A percentile compares a stretch with the other conserved stretches of the same genome.
Evolutionary conservation across 2,113 vertebrate genomes (phyloP).

Genomic region (Cercopithecus mona): DNA sequence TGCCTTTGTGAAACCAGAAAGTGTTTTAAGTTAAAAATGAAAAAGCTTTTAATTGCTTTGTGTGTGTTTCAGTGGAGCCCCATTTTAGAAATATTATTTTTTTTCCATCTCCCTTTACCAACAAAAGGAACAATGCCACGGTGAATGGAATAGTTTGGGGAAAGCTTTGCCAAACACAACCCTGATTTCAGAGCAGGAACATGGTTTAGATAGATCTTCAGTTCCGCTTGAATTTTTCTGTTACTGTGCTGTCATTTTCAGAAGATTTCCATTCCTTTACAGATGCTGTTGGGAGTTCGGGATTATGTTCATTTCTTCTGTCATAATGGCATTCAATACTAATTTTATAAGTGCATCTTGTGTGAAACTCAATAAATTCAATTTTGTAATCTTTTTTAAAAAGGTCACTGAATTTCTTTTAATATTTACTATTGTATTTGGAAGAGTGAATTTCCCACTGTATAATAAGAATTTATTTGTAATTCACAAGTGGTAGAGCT

Average conservation of each 20-base stretch:
- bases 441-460: not conserved
- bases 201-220: conserved; percentile 62
- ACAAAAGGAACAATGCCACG: not conserved
- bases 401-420: conserved; percentile 79
- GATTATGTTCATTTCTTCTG: conserved; percentile 81
- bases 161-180: conserved; percentile 49
- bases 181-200: conserved; percentile 55
- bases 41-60: conserved; percentile 1
- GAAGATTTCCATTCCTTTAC: conserved; percentile 78
- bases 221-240: conserved; percentile 73
- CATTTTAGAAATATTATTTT: not conserved
- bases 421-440: not conserved
- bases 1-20: not conserved
- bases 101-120: conserved; percentile 33
- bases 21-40: conserved; percentile 51
- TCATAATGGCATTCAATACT: conserved; percentile 87
- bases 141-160: conserved; percentile 52
- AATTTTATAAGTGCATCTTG: conserved; percentile 91
- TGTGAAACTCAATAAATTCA: conserved; percentile 90
- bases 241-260: conserved; percentile 74
- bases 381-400: conserved; percentile 91
- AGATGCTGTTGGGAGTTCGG: conserved; percentile 79
- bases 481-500: not conserved
- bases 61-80: not conserved
- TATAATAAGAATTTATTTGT: not conserved